These are phyloP conservation scores for Rhyacophila brunnea DNA, from an alignment of 1,140 invertebrate genomes.

Conservation along the genomic window DNA sequence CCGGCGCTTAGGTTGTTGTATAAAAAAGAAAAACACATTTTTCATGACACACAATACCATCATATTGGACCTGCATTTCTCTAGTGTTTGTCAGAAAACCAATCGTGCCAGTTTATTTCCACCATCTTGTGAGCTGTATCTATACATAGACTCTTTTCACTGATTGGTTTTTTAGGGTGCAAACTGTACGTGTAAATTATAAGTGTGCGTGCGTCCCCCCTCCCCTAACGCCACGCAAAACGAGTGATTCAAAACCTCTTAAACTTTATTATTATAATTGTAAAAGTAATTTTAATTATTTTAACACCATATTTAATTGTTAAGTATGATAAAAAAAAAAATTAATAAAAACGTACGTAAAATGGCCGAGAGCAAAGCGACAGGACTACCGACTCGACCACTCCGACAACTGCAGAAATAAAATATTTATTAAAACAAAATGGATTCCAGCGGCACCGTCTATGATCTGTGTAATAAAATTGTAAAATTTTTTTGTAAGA, in stretches of 20 bases:
- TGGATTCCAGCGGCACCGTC: not conserved
- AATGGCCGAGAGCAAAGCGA: conserved; percentile 26
- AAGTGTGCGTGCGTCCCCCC: conserved; percentile 34
- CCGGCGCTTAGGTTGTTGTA: conserved; percentile 45
- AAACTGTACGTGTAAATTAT: conserved; percentile 37
- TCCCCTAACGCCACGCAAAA: conserved; percentile 28
- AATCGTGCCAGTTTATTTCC: conserved; percentile 33
- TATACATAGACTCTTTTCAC: conserved; percentile 31
- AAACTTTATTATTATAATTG: conserved; percentile 35
- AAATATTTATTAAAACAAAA: not conserved
- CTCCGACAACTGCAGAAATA: not conserved
- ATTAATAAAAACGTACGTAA: conserved; percentile 17
- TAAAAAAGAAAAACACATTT: conserved; percentile 54
- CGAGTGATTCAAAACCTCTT: conserved; percentile 35
- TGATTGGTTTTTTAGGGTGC: conserved; percentile 32
- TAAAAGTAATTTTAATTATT: conserved; percentile 38
- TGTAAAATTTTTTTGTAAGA: conserved; percentile 36
- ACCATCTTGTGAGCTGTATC: conserved; percentile 30
- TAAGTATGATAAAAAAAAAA: conserved; percentile 32
- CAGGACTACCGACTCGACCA: conserved; percentile 4
- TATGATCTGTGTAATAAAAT: conserved; percentile 6
- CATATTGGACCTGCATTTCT: conserved; percentile 58
- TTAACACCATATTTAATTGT: conserved; percentile 36
- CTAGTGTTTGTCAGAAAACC: conserved; percentile 49
- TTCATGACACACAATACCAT: conserved; percentile 59